Evolutionary conservation across 2,888 invertebrate genomes (phyloP).

Genomic region (Liposcelis brunnea): DNA sequence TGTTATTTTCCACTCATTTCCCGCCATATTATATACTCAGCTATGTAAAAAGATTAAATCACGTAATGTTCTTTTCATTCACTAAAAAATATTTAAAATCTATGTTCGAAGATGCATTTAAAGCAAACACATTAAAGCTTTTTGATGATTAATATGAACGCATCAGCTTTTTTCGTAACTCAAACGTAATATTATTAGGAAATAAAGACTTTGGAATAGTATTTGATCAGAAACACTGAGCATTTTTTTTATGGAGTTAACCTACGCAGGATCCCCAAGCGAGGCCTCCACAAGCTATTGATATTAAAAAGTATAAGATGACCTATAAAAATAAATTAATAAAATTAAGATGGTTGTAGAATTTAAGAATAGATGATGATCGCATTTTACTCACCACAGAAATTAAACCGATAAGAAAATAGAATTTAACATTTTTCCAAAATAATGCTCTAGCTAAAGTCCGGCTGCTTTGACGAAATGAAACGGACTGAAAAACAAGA

Average conservation of each 20-base stretch:
- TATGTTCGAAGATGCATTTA: too few relatives aligned
- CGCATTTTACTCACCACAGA: constrained; percentile 37
- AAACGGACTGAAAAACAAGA: constrained; percentile 52
- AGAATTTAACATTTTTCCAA: constrained; percentile 88
- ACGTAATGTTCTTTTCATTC: too few relatives aligned
- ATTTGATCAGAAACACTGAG: too few relatives aligned
- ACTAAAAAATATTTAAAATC: too few relatives aligned
- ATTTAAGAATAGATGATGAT: constrained; percentile 6
- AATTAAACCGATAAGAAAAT: constrained; percentile 48
- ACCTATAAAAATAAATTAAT: constrained; percentile 30
- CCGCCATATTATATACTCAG: too few relatives aligned
- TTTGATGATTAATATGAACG: too few relatives aligned
- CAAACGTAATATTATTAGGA: too few relatives aligned
- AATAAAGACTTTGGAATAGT: too few relatives aligned
- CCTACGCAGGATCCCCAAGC: constrained; percentile 49
- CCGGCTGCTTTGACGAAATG: constrained; percentile 71
- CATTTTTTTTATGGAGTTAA: neutral
- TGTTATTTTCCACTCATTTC: too few relatives aligned
- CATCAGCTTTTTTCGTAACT: too few relatives aligned
- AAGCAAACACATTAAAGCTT: too few relatives aligned
- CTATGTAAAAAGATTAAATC: too few relatives aligned
- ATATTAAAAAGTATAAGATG: constrained; percentile 66
- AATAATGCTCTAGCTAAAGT: constrained; percentile 74
- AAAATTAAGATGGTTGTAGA: neutral
- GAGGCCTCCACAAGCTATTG: constrained; percentile 73